Evolutionary conservation across 2,113 vertebrate genomes (phyloP), one percentile per base, ranked within the genome.

Genomic region (Microtus oregoni): DNA sequence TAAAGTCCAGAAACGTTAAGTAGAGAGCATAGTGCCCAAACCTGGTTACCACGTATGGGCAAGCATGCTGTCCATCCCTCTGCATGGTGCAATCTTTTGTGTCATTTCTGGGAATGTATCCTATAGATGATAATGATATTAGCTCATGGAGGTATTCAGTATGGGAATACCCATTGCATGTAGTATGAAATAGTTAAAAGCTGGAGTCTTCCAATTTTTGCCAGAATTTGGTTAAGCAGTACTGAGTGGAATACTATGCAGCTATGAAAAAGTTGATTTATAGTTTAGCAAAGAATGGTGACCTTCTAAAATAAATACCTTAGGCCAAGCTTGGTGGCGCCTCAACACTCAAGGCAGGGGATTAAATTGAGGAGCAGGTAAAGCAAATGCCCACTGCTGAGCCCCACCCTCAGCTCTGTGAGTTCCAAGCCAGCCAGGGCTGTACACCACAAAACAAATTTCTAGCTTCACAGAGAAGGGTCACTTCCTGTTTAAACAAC

Each of bases 401-500:
- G 58, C 58, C 58, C 58, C 58, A 58, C 19, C 58, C 58, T 58
- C 58, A 20, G 5, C 58, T 58, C 58, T 58, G 19, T 20, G 58
- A 58, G 79, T 52, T 85, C 26, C 26, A 41, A 65, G 81, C 14
- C 81, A 65, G 55, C 55, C n/a, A 28, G 30, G 28, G 47, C 77
- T 79, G 35, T 17, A 35, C 15, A 52, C 58, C 58, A 20, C 58
- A 28, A 20, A 85, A 77, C 15, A 87, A 65, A 58, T 12, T 10
- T 1, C 14, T 13, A 35, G 19, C 52, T 76, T 73, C 3, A 14
- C 28, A 5, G 12, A 77, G 28, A 75, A 38, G 38, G 24, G 52
- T 14, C 2, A 30, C 44, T 83, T 96, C 86, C 47, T 92, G 22
- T 93, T 92, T 86, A 28, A 96, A 86, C 65, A 86, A 17, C 47